Evolutionary conservation across 2,797 vertebrate genomes (phyloP).

Genomic region (Hyperoplus lanceolatus): DNA sequence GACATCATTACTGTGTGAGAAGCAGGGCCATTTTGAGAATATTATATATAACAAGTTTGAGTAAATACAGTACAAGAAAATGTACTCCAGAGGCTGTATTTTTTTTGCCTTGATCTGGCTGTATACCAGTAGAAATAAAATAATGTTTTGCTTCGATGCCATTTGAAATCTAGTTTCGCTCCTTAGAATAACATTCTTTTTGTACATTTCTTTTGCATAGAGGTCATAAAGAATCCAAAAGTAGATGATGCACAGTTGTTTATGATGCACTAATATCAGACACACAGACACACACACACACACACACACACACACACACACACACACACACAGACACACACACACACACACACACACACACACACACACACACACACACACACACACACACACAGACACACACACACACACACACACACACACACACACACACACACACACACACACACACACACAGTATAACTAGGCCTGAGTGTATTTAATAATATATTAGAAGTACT

Average conservation of each 20-base stretch:
- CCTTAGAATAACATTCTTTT: conserved; percentile 22
- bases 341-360: too few relatives aligned
- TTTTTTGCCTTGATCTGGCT: background rate
- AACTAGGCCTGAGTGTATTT: conserved; percentile 49
- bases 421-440: too few relatives aligned
- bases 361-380: background rate
- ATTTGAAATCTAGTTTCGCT: conserved; percentile 21
- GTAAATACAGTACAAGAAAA: background rate
- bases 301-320: too few relatives aligned
- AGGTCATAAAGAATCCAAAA: conserved; percentile 58
- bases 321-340: too few relatives aligned
- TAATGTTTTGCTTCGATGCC: conserved; percentile 10
- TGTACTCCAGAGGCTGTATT: background rate
- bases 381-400: too few relatives aligned
- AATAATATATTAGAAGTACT: conserved; percentile 60
- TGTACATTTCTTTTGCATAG: conserved; percentile 25
- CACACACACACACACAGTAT: conserved; percentile 1
- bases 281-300: too few relatives aligned
- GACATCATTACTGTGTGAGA: background rate
- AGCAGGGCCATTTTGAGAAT: background rate
- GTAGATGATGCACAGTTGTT: conserved; percentile 47
- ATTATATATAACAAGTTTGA: too few relatives aligned
- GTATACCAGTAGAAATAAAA: conserved; percentile 20
- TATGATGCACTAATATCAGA: conserved; percentile 52
- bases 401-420: too few relatives aligned